phyloP scores from a whole-genome alignment of 2,113 vertebrate species.

The Nycticebus coucang region DNA sequence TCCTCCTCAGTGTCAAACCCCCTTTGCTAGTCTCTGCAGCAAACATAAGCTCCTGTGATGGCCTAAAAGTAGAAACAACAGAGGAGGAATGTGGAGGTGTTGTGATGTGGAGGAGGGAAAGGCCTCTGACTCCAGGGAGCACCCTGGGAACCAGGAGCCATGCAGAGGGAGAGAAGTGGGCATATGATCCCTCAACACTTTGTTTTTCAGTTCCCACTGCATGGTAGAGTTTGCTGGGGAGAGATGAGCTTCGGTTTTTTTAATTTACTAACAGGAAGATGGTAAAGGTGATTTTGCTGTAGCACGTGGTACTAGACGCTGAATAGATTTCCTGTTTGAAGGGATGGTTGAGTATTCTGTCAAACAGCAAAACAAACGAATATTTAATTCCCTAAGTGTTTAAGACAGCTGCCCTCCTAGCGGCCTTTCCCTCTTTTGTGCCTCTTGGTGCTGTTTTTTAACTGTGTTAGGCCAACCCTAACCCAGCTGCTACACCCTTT shows the following conservation, averaged over 20 bases:
- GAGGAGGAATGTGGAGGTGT: not conserved
- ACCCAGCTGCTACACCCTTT: not conserved
- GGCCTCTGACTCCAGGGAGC: rapidly evolving
- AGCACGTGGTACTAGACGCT: not conserved
- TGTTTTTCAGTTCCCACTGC: not conserved
- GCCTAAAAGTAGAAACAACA: not conserved
- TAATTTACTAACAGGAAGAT: not conserved
- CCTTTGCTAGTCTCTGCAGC: slow-evolving; percentile 5
- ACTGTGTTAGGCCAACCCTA: not conserved
- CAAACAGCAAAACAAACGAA: not conserved
- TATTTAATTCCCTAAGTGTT: not conserved
- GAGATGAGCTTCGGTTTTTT: not conserved
- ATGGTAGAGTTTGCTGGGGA: not conserved
- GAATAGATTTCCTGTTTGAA: not conserved
- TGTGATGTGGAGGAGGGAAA: not conserved
- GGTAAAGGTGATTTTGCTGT: not conserved
- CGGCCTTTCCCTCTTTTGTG: not conserved
- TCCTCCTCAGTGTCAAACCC: not conserved
- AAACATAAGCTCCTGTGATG: not conserved
- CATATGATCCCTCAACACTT: not conserved
- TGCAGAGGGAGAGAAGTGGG: not conserved
- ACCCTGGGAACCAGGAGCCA: not conserved
- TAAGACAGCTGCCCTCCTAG: not conserved
- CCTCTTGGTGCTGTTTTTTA: not conserved
- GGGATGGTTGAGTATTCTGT: not conserved